Evolutionary conservation across 1,140 invertebrate species (phyloP), one percentile per base, ranked within the genome.

Genomic region (Myzus persicae): DNA sequence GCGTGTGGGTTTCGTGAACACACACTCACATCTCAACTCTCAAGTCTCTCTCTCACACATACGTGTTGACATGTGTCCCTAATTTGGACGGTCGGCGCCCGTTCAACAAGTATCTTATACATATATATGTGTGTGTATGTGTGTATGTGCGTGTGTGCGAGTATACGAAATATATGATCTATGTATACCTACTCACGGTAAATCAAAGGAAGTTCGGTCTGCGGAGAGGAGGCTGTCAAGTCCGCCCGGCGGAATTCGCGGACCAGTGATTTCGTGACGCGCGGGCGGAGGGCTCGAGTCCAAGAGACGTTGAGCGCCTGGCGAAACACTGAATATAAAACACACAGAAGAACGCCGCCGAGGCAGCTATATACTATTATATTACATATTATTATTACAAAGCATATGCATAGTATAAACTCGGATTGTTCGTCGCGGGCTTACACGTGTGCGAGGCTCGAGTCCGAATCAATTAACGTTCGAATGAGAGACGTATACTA

Each of bases 131-230:
- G 6, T 87, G 0, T 87, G 4, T 44, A 8, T 59, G 24, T 6
- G 7, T 22, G 3, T 31, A 24, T 14, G 54, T 14, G 20, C 11
- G n/a, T 51, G 31, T n/a, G n/a, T 36, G 26, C n/a, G n/a, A n/a
- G n/a, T 36, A 84, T 44, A 46, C 85, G 18, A 42, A 76, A 76
- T 76, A 76, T 76, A 67, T n/a, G 14, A 76, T 76, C 59, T n/a
- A n/a, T 76, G 59, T 76, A n/a, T 76, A 76, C 59, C 59, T 76
- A 85, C 44, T 42, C 26, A 59, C 40, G 51, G 59, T 40, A 93
- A 93, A 59, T 93, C 92, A 91, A 91, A 94, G 93, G 94, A 94
- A 90, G 85, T 93, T 81, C 42, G 93, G 93, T 91, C 87, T 93
- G 91, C 46, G 36, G 51, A 93, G 90, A 76, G 90, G 76, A 94